Percentiles rank a stretch among this genome's conserved stretches.
These are phyloP conservation scores for Platorchestia sp. DNA, from an alignment of 1,140 invertebrate species.

Conservation along the genomic window DNA sequence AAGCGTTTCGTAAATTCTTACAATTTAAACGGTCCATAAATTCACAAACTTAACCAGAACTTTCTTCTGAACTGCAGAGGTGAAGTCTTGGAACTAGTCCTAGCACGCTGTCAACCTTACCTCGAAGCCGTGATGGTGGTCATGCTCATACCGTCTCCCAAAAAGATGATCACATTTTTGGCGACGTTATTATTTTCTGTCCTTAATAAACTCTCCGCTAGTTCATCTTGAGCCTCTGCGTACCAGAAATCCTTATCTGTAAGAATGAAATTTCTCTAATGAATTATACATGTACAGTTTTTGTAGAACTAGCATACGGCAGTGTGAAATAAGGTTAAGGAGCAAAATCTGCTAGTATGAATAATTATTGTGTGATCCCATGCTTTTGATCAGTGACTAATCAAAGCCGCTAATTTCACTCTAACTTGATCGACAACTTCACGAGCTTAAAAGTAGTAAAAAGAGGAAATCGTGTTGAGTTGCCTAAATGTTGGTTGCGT, in stretches of 20 bases:
- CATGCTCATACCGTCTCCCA: constrained; percentile 95
- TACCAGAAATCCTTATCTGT: constrained; percentile 38
- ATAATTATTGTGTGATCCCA: background rate
- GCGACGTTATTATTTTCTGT: constrained; percentile 73
- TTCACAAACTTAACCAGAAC: too few species aligned
- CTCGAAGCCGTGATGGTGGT: constrained; percentile 89
- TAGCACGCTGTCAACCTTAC: background rate
- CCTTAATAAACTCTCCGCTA: background rate
- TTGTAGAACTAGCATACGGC: background rate
- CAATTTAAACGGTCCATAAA: too few species aligned
- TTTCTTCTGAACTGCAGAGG: too few species aligned
- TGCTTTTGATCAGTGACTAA: background rate
- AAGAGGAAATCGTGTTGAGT: background rate
- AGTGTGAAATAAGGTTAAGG: background rate
- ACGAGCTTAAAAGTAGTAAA: background rate
- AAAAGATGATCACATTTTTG: constrained; percentile 91
- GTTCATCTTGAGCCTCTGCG: constrained; percentile 6
- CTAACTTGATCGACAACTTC: background rate
- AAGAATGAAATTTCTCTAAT: background rate
- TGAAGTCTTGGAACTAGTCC: too few species aligned
- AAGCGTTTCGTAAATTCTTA: too few species aligned
- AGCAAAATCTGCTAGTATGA: background rate
- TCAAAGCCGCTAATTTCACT: background rate
- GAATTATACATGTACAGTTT: background rate
- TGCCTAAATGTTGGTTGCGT: background rate